phyloP scores from a whole-genome alignment of 1,140 invertebrate genomes.

The Drosophila burlai region DNA sequence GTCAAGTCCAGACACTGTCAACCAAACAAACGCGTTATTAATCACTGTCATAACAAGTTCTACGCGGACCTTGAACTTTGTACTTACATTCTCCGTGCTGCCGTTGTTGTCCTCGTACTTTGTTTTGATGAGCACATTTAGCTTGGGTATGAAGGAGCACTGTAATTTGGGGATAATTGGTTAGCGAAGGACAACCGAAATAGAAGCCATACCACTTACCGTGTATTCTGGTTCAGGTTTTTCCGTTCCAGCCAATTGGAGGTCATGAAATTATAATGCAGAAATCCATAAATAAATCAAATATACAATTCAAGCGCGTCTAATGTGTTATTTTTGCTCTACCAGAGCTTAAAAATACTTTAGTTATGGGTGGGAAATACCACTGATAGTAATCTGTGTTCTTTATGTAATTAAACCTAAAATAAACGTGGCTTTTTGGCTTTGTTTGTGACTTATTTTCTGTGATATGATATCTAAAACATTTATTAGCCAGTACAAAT shows the following conservation, averaged over 20 bases:
- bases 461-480: no score
- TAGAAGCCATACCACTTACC: constrained; percentile 85
- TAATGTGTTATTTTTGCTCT: constrained; percentile 3
- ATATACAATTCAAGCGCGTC: constrained; percentile 11
- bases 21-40: constrained; percentile 4
- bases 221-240: constrained; percentile 86
- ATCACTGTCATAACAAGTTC: not conserved
- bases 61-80: not conserved
- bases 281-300: constrained; percentile 28
- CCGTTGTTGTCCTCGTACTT: constrained; percentile 96
- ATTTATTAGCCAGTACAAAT: no score
- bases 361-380: not conserved
- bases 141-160: constrained; percentile 97
- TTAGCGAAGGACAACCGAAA: constrained; percentile 23
- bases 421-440: not conserved
- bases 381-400: not conserved
- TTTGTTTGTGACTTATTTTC: not conserved
- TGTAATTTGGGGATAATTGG: constrained; percentile 85
- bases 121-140: constrained; percentile 94
- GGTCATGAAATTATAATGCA: constrained; percentile 48
- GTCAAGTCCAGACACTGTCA: constrained; percentile 90
- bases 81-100: constrained; percentile 93
- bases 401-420: not conserved
- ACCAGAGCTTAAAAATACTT: not conserved
- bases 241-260: constrained; percentile 30